Evolutionary conservation across 2,113 vertebrate genomes (phyloP).

Genomic region (Scatophagus argus): DNA sequence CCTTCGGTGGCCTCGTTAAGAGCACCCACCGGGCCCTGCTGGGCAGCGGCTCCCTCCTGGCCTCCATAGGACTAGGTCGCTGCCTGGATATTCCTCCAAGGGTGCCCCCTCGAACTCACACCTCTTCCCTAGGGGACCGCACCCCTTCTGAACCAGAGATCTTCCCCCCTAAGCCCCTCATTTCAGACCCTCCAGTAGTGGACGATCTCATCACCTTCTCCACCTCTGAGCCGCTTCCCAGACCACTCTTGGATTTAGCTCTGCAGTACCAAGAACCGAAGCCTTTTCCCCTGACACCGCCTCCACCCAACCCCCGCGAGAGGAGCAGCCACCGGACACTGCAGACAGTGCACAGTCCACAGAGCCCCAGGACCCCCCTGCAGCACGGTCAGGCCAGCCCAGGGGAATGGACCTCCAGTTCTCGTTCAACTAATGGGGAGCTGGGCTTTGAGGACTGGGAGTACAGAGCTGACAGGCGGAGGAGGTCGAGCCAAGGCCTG

Average conservation of each 20-base stretch:
- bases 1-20: conserved; percentile 69
- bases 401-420: conserved; percentile 53
- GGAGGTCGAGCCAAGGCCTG: conserved; percentile 77
- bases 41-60: conserved; percentile 84
- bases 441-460: conserved; percentile 46
- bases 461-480: conserved; percentile 71
- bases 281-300: conserved; percentile 77
- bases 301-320: conserved; percentile 77
- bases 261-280: conserved; percentile 73
- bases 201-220: conserved; percentile 80
- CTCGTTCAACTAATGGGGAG: conserved; percentile 67
- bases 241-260: conserved; percentile 63
- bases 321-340: conserved; percentile 50
- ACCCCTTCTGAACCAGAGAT: conserved; percentile 64
- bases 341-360: conserved; percentile 53
- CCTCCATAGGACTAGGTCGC: conserved; percentile 87
- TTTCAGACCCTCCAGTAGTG: conserved; percentile 73
- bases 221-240: conserved; percentile 56
- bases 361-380: conserved; percentile 37
- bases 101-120: conserved; percentile 77
- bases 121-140: conserved; percentile 63
- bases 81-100: conserved; percentile 74
- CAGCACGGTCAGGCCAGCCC: conserved; percentile 33
- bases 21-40: conserved; percentile 86
- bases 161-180: conserved; percentile 42